Conservation (phyloP, 2,113 vertebrate genomes). For the Dicrurus megarhynchus region DNA sequence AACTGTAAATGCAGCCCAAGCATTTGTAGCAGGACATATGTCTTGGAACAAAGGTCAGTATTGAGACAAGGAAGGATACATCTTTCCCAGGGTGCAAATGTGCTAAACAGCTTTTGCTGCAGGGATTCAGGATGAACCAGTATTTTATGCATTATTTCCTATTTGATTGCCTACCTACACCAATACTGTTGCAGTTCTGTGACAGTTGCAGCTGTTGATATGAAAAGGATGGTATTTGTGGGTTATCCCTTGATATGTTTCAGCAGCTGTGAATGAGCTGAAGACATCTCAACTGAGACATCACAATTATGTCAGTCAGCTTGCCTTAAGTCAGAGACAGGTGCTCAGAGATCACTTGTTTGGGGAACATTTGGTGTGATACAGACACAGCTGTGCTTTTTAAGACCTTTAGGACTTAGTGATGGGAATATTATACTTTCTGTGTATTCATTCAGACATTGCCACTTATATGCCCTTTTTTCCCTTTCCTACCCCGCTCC, state of each 20-base stretch:
- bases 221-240: background rate
- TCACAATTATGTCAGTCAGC: background rate
- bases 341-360: background rate
- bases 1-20: background rate
- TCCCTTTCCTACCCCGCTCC: accelerated
- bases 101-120: background rate
- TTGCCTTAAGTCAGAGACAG: background rate
- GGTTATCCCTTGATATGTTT: background rate
- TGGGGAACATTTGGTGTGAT: background rate
- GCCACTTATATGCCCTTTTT: background rate
- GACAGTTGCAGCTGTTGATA: background rate
- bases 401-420: background rate
- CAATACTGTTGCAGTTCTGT: background rate
- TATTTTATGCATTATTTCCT: background rate
- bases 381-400: background rate
- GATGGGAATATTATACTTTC: background rate
- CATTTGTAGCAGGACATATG: accelerated
- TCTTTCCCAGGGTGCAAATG: background rate
- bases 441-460: background rate
- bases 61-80: background rate
- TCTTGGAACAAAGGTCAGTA: background rate
- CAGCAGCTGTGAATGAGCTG: constrained; percentile 33
- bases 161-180: background rate
- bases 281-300: background rate
- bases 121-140: background rate